phyloP scores from a whole-genome alignment of 2,113 vertebrate genomes.

The Etheostoma spectabile region DNA sequence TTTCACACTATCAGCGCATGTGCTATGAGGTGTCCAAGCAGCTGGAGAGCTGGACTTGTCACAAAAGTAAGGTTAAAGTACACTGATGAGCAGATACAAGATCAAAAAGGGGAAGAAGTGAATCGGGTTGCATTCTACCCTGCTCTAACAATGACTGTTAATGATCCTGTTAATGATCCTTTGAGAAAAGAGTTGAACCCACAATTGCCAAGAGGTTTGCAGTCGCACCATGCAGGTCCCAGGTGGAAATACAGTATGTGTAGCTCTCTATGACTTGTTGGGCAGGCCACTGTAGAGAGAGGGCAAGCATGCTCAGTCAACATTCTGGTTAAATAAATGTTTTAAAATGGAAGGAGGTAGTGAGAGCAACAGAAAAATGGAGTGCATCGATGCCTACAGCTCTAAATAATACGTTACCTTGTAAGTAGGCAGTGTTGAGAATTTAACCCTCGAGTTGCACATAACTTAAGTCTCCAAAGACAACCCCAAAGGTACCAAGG shows the following conservation, averaged over 20 bases:
- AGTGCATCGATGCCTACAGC: not conserved
- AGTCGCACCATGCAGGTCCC: constrained; percentile 27
- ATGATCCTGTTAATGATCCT: constrained; percentile 55
- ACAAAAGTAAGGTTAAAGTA: constrained; percentile 21
- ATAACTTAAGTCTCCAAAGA: not conserved
- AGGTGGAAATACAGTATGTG: constrained; percentile 50
- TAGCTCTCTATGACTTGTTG: constrained; percentile 45
- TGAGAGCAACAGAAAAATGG: constrained; percentile 12
- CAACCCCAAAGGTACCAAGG: not conserved
- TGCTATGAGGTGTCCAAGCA: constrained; percentile 19
- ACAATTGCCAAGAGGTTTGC: constrained; percentile 29
- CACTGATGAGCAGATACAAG: constrained; percentile 34
- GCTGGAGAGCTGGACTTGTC: not conserved
- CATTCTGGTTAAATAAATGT: constrained; percentile 46
- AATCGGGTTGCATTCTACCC: constrained; percentile 18
- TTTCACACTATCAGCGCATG: not conserved
- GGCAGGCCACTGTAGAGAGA: constrained; percentile 27
- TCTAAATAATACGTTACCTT: constrained; percentile 28
- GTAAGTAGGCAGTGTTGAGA: not conserved
- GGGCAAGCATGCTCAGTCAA: constrained; percentile 36
- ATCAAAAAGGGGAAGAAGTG: constrained; percentile 18
- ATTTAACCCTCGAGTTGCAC: not conserved
- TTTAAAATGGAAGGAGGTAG: constrained; percentile 38
- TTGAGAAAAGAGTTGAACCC: constrained; percentile 45
- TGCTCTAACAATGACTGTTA: constrained; percentile 28